Conservation (phyloP, 2,113 vertebrate species). For the Peromyscus polionotus region DNA sequence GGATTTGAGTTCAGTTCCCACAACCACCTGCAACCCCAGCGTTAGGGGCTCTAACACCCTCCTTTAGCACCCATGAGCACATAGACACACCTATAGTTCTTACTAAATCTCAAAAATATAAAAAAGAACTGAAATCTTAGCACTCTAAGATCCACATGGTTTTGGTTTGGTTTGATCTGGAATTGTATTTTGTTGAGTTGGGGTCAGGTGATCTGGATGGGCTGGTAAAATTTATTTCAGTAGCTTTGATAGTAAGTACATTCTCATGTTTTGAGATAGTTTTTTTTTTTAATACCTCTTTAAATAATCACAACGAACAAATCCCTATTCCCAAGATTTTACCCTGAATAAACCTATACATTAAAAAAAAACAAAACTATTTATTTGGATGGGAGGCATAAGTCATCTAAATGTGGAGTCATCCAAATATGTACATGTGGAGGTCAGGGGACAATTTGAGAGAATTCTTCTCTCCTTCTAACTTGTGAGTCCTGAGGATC, state of each 20-base stretch:
- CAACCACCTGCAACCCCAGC: not conserved
- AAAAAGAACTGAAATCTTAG: not conserved
- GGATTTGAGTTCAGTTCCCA: not conserved
- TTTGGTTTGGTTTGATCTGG: not conserved
- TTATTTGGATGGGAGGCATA: too few relatives aligned
- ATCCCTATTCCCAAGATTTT: not conserved
- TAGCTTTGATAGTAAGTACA: not conserved
- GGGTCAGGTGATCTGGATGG: fast-evolving
- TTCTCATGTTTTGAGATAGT: not conserved
- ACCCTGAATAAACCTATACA: constrained; percentile 13
- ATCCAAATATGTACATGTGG: not conserved
- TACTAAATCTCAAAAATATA: not conserved
- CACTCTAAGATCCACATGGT: not conserved
- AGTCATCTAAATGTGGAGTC: not conserved
- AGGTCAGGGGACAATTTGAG: too few relatives aligned
- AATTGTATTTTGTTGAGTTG: not conserved
- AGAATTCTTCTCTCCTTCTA: too few relatives aligned
- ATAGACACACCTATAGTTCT: not conserved
- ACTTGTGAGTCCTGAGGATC: not conserved
- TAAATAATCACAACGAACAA: not conserved
- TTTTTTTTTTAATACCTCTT: not conserved
- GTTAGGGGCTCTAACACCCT: not conserved
- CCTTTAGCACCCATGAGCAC: not conserved
- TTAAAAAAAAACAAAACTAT: not conserved
- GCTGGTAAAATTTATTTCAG: not conserved